These are phyloP conservation scores for Apeira syringaria DNA, from an alignment of 2,888 invertebrate species.

Conservation along the genomic window DNA sequence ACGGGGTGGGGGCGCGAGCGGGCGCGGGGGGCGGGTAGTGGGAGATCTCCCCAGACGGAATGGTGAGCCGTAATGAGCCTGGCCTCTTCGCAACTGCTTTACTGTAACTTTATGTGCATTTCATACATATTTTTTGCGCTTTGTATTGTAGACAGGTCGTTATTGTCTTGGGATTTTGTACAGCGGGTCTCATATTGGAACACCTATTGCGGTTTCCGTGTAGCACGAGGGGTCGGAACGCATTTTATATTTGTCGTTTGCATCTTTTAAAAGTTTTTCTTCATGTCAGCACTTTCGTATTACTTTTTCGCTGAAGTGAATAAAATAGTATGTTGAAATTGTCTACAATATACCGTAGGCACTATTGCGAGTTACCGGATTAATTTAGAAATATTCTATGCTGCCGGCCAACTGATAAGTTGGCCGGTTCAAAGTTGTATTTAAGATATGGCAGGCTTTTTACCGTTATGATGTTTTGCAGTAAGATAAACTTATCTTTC, in stretches of 20 bases:
- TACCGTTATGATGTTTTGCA: too few species aligned
- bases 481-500: too few species aligned
- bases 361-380: too few species aligned
- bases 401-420: too few species aligned
- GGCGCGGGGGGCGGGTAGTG: constrained; percentile 4
- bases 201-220: constrained; percentile 14
- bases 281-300: too few species aligned
- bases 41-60: constrained; percentile 32
- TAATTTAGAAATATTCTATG: too few species aligned
- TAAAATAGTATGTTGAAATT: too few species aligned
- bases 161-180: constrained; percentile 22
- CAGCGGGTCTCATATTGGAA: constrained; percentile 11
- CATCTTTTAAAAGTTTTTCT: constrained; percentile 2
- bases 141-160: constrained; percentile 29
- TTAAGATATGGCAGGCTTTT: too few species aligned
- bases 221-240: not conserved
- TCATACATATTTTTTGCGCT: constrained; percentile 33
- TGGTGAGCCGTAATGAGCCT: constrained; percentile 32
- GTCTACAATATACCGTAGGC: too few species aligned
- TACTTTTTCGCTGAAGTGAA: too few species aligned
- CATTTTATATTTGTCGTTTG: constrained; percentile 11
- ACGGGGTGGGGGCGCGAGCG: constrained; percentile 5
- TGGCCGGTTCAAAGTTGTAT: too few species aligned
- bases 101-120: constrained; percentile 37
- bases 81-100: constrained; percentile 32